Percentiles rank a stretch among this genome's conserved stretches.
Evolutionary conservation across 2,113 vertebrate species (phyloP).

Genomic region (Telmatochromis sp.): DNA sequence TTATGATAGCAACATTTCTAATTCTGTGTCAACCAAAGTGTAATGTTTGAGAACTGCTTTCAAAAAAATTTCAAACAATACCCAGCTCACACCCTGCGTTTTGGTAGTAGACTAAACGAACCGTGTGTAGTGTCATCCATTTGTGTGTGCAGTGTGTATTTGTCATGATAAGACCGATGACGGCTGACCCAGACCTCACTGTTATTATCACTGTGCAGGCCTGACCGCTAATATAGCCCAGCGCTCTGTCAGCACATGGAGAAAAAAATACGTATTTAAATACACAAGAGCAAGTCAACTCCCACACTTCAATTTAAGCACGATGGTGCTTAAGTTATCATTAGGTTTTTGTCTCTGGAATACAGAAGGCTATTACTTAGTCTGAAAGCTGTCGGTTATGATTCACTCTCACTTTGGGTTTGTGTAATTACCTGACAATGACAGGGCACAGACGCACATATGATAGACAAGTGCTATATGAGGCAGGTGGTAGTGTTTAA

Average conservation of each 20-base stretch:
- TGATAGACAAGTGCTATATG: background rate
- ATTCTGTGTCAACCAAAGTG: background rate
- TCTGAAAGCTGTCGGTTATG: background rate
- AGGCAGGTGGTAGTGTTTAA: constrained; percentile 20
- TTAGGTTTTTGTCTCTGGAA: background rate
- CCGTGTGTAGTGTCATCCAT: background rate
- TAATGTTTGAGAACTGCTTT: background rate
- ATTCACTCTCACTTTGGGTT: constrained; percentile 11
- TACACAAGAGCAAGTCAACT: background rate
- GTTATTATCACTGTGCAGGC: constrained; percentile 26
- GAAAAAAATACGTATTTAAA: background rate
- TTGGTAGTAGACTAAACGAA: constrained; percentile 3
- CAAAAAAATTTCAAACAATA: background rate
- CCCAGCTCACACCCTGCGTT: background rate
- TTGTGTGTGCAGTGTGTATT: background rate
- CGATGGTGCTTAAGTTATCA: background rate
- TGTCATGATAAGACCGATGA: constrained; percentile 27
- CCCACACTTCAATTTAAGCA: background rate
- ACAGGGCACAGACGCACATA: background rate
- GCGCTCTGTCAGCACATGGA: constrained; percentile 27
- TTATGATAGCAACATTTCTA: background rate
- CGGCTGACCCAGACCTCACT: constrained; percentile 31
- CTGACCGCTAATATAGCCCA: constrained; percentile 12
- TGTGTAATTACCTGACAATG: constrained; percentile 40
- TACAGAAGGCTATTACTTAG: background rate